These are phyloP conservation scores for Sepioteuthis lessoniana DNA, from an alignment of 2,888 invertebrate genomes.

Conservation along the genomic window DNA sequence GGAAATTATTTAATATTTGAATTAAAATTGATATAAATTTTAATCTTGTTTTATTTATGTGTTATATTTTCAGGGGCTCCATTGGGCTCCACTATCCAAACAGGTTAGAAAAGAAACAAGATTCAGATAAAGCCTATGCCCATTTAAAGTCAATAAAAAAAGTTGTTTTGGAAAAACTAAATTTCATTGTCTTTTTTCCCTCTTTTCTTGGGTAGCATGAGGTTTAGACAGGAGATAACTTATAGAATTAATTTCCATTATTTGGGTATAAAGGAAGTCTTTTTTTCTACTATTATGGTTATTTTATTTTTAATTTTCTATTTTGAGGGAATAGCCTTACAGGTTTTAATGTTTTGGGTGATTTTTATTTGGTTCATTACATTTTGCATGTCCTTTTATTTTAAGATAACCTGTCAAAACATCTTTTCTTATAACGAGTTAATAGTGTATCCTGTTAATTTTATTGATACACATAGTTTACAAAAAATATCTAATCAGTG, in stretches of 20 bases:
- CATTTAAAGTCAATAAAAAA: background rate
- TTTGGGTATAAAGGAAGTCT: background rate
- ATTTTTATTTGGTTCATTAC: background rate
- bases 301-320: background rate
- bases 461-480: no score
- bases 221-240: background rate
- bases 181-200: background rate
- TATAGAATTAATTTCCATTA: background rate
- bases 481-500: no score
- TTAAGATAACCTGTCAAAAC: background rate
- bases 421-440: no score
- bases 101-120: conserved; percentile 16
- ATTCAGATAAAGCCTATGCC: background rate
- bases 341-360: background rate
- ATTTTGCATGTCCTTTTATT: background rate
- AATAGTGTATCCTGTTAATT: no score
- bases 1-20: no score
- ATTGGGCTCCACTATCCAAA: conserved; percentile 20
- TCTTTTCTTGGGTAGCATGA: background rate
- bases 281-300: background rate
- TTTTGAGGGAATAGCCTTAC: background rate
- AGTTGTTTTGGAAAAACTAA: background rate
- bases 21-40: background rate
- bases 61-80: conserved; percentile 33
- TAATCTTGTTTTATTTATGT: background rate